Conservation (phyloP, 2,797 vertebrate species). For the Rhynchonycteris naso region DNA sequence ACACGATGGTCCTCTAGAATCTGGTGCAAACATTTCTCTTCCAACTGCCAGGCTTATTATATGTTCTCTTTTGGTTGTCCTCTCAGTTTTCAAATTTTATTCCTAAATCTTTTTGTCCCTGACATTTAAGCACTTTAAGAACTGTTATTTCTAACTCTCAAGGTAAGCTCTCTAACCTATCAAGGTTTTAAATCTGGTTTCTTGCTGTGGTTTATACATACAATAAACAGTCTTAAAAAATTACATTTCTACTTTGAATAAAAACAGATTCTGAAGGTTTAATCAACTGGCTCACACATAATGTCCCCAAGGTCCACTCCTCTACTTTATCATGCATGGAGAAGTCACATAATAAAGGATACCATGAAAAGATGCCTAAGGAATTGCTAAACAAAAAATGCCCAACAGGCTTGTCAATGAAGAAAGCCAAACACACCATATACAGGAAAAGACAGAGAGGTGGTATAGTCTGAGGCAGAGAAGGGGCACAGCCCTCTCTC, state of each 20-base stretch:
- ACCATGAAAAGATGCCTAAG: neutral
- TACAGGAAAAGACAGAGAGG: neutral
- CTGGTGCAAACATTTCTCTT: neutral
- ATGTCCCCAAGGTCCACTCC: neutral
- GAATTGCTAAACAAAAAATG: neutral
- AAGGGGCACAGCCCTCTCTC: neutral
- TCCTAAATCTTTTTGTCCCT: neutral
- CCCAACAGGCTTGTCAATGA: neutral
- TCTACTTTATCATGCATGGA: neutral
- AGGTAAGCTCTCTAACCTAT: neutral
- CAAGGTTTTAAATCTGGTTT: slow-evolving; percentile 21
- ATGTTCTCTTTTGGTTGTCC: slow-evolving; percentile 28
- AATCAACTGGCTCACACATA: slow-evolving; percentile 29
- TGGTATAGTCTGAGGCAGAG: neutral
- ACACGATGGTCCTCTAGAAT: neutral
- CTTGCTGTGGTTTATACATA: slow-evolving; percentile 11
- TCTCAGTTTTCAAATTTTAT: neutral
- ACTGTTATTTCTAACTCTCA: slow-evolving; percentile 31
- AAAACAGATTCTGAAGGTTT: slow-evolving; percentile 40
- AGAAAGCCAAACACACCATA: neutral
- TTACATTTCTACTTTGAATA: slow-evolving; percentile 22
- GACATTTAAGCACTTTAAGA: slow-evolving; percentile 8
- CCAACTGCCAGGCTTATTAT: neutral
- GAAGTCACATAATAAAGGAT: slow-evolving; percentile 28
- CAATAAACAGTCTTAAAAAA: neutral